Evolutionary conservation across 92 coral and sea anemone species (phyloP).

Genomic region (Galaxea fascicularis): DNA sequence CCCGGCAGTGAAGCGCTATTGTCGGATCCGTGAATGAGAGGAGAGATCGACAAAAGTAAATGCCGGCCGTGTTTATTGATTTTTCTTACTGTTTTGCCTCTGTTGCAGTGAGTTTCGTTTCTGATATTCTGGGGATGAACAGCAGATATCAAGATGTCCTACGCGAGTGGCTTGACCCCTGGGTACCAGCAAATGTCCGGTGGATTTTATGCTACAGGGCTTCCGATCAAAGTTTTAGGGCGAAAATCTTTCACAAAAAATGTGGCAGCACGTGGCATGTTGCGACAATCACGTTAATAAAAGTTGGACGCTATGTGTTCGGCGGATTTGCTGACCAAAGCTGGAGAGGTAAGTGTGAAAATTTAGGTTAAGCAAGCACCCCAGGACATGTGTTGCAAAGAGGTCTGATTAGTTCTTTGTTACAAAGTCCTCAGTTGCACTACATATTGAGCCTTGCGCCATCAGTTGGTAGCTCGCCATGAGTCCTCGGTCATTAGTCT

Average conservation of each 20-base stretch:
- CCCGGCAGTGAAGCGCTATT: too few relatives aligned
- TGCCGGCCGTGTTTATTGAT: too few relatives aligned
- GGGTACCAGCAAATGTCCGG: constrained; percentile 31
- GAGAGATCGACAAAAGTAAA: too few relatives aligned
- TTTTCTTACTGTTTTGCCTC: not conserved
- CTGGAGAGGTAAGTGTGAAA: constrained; percentile 60
- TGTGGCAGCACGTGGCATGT: constrained; percentile 32
- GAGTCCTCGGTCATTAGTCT: too few relatives aligned
- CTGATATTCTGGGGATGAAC: constrained; percentile 73
- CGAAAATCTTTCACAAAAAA: constrained; percentile 37
- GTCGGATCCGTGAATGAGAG: too few relatives aligned
- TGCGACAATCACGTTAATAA: constrained; percentile 63
- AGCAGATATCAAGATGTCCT: constrained; percentile 51
- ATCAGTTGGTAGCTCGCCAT: too few relatives aligned
- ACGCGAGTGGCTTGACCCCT: constrained; percentile 63
- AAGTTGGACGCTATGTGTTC: constrained; percentile 67
- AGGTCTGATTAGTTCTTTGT: too few relatives aligned
- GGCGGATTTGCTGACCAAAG: constrained; percentile 77
- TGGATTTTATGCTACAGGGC: constrained; percentile 81
- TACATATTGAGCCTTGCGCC: too few relatives aligned
- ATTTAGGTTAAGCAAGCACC: too few relatives aligned
- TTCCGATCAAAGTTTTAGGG: constrained; percentile 47
- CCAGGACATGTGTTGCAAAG: too few relatives aligned
- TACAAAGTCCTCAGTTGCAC: too few relatives aligned
- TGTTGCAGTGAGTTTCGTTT: constrained; percentile 38